Evolutionary conservation across 1,140 invertebrate species (phyloP), one percentile per base, ranked within the genome.

Genomic region (Cardiocondyla obscurior): DNA sequence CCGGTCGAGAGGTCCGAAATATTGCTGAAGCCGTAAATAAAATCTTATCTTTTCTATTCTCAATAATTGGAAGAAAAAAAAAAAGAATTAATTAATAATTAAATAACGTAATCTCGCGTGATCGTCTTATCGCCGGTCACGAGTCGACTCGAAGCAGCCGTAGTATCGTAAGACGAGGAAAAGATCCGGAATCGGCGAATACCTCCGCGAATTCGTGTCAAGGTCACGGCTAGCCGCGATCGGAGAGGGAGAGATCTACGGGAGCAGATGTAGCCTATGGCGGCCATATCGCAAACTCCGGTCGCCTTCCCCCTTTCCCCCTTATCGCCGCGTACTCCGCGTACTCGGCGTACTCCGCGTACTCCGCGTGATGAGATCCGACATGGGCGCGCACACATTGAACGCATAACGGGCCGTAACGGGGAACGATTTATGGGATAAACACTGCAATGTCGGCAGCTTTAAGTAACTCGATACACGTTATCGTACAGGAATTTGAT

Each of bases 141-240:
- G 14, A 2, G 2, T 58, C 4, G 28, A 0, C 5, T 58, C 28
- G 14, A 7, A 58, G 28, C 30, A 28, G 55, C 16, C 25, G 6
- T 3, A 22, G 14, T 53, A 19, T 7, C 4, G 30, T 0, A 19
- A 33, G 10, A 12, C 7, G 46, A n/a, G n/a, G 49, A 5, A 8
- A 12, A 14, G 7, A 30, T 30, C 3, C 33, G 25, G 39, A 60
- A 42, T 33, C n/a, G 19, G 12, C n/a, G 44, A 46, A 46, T 46
- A 16, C 44, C 14, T 46, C 16, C 44, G 16, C 14, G 12, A 3
- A 79, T 72, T 22, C 44, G 39, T 79, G 82, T 84, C 72, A 85
- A 85, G 84, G 83, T 81, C 57, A 51, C 46, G 14, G 33, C 46
- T 46, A 65, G 33, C 14, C 14, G 22, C 49, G 14, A 42, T 72